These are phyloP conservation scores for Sebastes taczanowskii DNA, from an alignment of 2,797 vertebrate genomes.

Conservation along the genomic window DNA sequence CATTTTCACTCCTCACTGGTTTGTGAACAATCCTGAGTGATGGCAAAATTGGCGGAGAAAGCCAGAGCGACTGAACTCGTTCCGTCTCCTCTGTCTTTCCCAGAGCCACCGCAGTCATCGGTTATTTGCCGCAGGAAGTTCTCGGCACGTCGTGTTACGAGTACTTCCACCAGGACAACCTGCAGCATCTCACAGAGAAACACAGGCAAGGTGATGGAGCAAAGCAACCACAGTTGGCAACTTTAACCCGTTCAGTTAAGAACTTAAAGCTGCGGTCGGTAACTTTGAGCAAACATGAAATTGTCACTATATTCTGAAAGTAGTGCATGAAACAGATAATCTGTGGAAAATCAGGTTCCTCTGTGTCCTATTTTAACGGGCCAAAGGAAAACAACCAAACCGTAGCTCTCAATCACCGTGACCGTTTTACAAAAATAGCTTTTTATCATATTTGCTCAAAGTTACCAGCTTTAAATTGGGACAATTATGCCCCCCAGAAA, in stretches of 20 bases:
- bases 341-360: no score
- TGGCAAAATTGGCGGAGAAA: not conserved
- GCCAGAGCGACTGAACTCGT: not conserved
- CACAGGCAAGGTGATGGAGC: slow-evolving; percentile 91
- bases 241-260: not conserved
- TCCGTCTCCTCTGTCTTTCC: not conserved
- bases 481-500: not conserved
- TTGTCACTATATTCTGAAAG: no score
- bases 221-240: not conserved
- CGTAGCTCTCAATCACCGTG: no score
- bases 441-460: no score
- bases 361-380: no score
- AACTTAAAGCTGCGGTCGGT: no score
- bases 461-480: not conserved
- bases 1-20: not conserved
- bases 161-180: slow-evolving; percentile 98
- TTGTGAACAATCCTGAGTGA: not conserved
- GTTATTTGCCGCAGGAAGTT: slow-evolving; percentile 96
- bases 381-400: no score
- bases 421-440: no score
- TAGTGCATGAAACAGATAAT: no score
- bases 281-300: no score
- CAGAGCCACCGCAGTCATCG: slow-evolving; percentile 93
- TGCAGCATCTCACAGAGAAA: slow-evolving; percentile 93
- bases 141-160: slow-evolving; percentile 97